Evolutionary conservation across 64 coral and sea anemone genomes (phyloP).

Genomic region (Cladopsammia gracilis): DNA sequence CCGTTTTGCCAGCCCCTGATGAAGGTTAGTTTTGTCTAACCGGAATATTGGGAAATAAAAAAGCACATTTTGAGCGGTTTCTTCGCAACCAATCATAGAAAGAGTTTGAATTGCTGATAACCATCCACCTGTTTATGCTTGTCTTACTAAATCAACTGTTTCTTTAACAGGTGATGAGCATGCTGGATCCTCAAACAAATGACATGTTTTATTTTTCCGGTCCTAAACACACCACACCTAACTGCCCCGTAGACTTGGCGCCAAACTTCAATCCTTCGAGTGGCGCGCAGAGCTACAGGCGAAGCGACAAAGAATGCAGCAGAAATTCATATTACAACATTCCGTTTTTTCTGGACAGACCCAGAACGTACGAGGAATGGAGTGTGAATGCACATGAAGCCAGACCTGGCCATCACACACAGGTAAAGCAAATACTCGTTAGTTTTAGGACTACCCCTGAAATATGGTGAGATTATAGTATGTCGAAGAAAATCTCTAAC

Average conservation of each 20-base stretch:
- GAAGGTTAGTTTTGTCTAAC: too few species aligned
- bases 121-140: too few species aligned
- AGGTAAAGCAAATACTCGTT: slow-evolving; percentile 48
- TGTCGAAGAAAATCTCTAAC: too few species aligned
- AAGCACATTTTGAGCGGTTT: too few species aligned
- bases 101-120: too few species aligned
- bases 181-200: slow-evolving; percentile 73
- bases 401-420: slow-evolving; percentile 92
- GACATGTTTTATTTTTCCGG: slow-evolving; percentile 89
- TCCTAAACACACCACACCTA: slow-evolving; percentile 83
- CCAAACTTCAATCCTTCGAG: slow-evolving; percentile 82
- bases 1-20: too few species aligned
- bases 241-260: slow-evolving; percentile 84
- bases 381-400: slow-evolving; percentile 96
- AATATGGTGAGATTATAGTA: too few species aligned
- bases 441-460: too few species aligned
- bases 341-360: slow-evolving; percentile 77
- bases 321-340: slow-evolving; percentile 79
- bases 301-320: slow-evolving; percentile 44
- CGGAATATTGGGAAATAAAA: too few species aligned
- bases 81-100: too few species aligned
- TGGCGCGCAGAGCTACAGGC: slow-evolving; percentile 70
- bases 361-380: slow-evolving; percentile 84
- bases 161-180: slow-evolving; percentile 76
- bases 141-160: background rate